Conservation (phyloP, 2,797 vertebrate genomes). For the Helarctos malayanus region DNA sequence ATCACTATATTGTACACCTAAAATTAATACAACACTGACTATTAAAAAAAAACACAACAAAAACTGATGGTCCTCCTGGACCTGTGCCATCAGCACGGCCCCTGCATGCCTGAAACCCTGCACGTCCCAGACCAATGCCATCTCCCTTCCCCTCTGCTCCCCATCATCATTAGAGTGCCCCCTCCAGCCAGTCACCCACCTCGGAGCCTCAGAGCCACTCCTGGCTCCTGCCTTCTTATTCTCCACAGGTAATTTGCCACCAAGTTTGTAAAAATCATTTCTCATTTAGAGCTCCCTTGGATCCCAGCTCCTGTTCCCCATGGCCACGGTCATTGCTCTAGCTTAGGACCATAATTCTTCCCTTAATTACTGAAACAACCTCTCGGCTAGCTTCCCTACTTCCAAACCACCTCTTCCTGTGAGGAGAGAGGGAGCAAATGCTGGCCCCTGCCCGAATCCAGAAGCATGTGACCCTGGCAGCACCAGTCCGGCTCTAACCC, state of each 20-base stretch:
- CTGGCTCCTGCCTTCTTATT: not conserved
- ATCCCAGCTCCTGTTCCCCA: not conserved
- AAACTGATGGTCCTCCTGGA: not conserved
- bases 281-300: not conserved
- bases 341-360: not conserved
- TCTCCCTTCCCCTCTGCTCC: not conserved
- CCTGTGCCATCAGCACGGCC: too few species aligned
- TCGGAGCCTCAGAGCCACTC: not conserved
- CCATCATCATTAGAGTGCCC: too few species aligned
- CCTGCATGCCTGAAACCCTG: not conserved
- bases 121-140: not conserved
- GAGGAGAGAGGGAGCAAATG: not conserved
- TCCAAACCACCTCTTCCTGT: not conserved
- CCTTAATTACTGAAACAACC: not conserved
- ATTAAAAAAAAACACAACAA: not conserved
- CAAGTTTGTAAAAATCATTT: not conserved
- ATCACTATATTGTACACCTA: not conserved
- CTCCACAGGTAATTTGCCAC: not conserved
- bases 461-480: not conserved
- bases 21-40: not conserved
- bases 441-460: too few species aligned
- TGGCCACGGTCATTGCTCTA: not conserved
- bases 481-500: not conserved
- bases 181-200: not conserved
- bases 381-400: not conserved